phyloP scores from a whole-genome alignment of 2,797 vertebrate genomes.

The Tamandua tetradactyla region DNA sequence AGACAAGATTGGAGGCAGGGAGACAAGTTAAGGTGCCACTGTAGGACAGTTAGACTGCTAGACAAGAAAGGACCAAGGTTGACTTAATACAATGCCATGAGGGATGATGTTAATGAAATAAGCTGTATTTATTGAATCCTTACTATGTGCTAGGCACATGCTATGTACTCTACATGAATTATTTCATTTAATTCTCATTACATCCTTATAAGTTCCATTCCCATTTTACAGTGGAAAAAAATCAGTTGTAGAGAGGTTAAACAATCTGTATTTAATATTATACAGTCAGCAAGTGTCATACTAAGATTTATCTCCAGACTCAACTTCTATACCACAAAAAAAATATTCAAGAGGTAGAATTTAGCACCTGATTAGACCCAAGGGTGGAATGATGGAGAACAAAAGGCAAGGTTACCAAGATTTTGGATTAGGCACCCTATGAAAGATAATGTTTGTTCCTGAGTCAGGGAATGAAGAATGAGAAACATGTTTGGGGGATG shows the following conservation, averaged over 20 bases:
- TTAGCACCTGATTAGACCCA: neutral
- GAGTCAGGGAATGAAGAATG: neutral
- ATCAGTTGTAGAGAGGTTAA: neutral
- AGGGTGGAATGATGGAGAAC: neutral
- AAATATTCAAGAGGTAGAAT: neutral
- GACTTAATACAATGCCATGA: neutral
- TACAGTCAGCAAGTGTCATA: neutral
- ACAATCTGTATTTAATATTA: neutral
- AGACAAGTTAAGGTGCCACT: neutral
- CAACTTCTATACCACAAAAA: neutral
- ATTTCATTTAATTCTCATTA: neutral
- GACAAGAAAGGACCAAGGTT: neutral
- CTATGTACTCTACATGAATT: neutral
- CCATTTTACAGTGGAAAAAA: neutral
- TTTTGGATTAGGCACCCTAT: neutral
- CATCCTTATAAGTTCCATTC: neutral
- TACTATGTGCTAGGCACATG: neutral
- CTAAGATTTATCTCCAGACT: neutral
- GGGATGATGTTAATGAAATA: neutral
- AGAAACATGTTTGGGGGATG: neutral
- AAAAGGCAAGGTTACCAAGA: neutral
- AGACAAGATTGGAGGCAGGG: neutral
- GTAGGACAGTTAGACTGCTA: neutral
- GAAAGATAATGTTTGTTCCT: neutral
- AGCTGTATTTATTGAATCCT: neutral